These are phyloP conservation scores for Henicopernis longicauda DNA, from an alignment of 2,113 vertebrate genomes.

Conservation along the genomic window DNA sequence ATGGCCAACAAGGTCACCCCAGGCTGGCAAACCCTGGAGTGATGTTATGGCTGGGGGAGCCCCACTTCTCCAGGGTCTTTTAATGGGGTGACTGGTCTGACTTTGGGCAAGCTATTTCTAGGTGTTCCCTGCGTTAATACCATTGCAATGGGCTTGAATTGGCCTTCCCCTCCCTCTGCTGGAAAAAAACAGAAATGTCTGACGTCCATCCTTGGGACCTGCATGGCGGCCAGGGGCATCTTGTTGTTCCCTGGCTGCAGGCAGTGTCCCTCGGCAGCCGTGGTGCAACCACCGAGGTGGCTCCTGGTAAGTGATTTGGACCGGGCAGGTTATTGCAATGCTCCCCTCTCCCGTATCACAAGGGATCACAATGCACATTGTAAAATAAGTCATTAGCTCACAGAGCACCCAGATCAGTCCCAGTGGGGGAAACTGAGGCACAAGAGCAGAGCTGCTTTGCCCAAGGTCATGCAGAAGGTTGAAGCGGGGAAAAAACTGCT, in stretches of 20 bases:
- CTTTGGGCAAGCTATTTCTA: not conserved
- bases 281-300: not conserved
- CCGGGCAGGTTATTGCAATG: accelerated
- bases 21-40: not conserved
- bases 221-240: not conserved
- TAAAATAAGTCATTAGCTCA: not conserved
- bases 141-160: accelerated
- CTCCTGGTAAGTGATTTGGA: not conserved
- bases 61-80: not conserved
- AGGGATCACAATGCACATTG: not conserved
- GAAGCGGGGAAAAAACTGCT: not conserved
- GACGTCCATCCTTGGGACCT: not conserved
- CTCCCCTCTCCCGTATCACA: accelerated
- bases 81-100: not conserved
- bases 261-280: not conserved
- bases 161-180: slow-evolving; percentile 26
- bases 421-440: not conserved
- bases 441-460: not conserved
- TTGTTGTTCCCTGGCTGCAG: not conserved
- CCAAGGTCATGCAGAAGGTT: not conserved
- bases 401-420: no score
- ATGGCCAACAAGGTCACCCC: not conserved
- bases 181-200: not conserved
- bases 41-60: not conserved
- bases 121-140: not conserved